Percentiles rank a stretch among this genome's conserved stretches.
phyloP scores from a whole-genome alignment of 2,888 invertebrate species.

The Acanthosepion lycidas region DNA sequence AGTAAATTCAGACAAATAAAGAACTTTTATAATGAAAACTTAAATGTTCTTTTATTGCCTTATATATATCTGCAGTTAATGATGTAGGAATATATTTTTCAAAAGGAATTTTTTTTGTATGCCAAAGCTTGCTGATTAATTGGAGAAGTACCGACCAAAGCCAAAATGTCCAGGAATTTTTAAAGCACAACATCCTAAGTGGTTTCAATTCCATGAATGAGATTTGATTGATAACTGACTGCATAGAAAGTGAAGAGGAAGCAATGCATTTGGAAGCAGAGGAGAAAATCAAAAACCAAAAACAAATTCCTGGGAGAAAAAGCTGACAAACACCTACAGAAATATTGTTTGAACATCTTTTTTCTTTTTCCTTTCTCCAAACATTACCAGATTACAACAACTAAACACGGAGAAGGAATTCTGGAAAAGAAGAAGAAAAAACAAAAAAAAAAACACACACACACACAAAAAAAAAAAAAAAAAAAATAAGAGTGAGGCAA shows the following conservation, averaged over 20 bases:
- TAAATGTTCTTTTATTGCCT: no score
- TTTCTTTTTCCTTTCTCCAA: neutral
- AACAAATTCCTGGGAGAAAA: neutral
- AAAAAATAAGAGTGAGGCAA: no score
- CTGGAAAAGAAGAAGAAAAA: no score
- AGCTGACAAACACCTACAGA: neutral
- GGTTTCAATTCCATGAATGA: neutral
- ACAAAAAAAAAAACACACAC: no score
- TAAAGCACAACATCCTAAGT: constrained; percentile 7
- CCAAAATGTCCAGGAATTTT: neutral
- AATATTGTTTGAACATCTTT: neutral
- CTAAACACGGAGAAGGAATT: no score
- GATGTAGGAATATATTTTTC: no score
- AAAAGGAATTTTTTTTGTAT: no score
- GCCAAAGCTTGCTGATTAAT: no score
- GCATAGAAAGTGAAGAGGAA: neutral
- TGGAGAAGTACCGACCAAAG: neutral
- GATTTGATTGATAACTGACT: neutral
- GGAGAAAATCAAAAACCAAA: neutral
- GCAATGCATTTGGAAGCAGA: neutral
- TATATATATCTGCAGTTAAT: no score
- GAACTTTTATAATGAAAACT: no score
- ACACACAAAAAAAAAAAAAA: no score
- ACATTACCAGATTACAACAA: neutral
- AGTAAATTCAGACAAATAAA: no score